These are phyloP conservation scores for Plebejus argus DNA, from an alignment of 2,888 invertebrate species.

Conservation along the genomic window DNA sequence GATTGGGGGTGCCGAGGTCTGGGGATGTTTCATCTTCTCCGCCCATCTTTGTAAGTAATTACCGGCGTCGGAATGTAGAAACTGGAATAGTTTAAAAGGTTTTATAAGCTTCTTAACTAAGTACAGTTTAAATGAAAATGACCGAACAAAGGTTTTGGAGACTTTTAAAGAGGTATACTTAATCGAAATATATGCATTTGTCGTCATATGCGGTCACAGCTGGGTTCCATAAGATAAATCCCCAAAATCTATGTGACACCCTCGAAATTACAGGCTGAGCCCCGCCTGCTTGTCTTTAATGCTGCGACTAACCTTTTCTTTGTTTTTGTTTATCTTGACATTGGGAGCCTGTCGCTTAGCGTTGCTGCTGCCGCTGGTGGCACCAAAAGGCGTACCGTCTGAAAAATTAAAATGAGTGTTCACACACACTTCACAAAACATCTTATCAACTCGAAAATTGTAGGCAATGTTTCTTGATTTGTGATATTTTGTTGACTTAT, in stretches of 20 bases:
- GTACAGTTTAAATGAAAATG: too few relatives aligned
- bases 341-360: constrained; percentile 51
- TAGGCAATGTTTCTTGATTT: not conserved
- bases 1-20: constrained; percentile 44
- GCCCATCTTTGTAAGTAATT: constrained; percentile 84
- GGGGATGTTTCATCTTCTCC: constrained; percentile 71
- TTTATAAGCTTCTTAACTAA: too few relatives aligned
- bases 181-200: too few relatives aligned
- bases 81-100: constrained; percentile 51
- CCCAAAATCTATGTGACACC: too few relatives aligned
- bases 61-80: constrained; percentile 70
- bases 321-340: constrained; percentile 67
- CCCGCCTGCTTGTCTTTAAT: not conserved
- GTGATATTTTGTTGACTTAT: too few relatives aligned
- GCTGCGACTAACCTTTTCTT: constrained; percentile 59
- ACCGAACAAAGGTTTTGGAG: too few relatives aligned
- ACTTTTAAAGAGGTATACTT: too few relatives aligned
- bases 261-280: too few relatives aligned
- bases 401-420: not conserved
- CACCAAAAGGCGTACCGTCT: not conserved
- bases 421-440: not conserved
- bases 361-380: not conserved
- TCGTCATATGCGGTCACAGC: too few relatives aligned
- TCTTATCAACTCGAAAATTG: constrained; percentile 36
- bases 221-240: too few relatives aligned